Evolutionary conservation across 2,888 invertebrate species (phyloP), one percentile per base, ranked within the genome.

Genomic region (Netelia melanura): DNA sequence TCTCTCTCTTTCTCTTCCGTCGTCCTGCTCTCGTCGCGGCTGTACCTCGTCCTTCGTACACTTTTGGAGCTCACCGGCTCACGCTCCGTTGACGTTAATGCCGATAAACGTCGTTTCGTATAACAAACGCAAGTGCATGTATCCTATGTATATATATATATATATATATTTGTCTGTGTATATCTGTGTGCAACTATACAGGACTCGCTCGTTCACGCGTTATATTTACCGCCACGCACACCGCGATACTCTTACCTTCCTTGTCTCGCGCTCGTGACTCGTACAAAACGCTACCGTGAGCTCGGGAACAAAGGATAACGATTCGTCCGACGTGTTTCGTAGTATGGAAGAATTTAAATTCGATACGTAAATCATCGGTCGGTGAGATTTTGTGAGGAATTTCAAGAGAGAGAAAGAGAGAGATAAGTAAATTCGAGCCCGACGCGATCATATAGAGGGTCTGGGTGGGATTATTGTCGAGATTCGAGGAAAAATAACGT

Each of bases 101-200:
- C 89, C 89, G 90, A 89, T 89, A 90, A 91, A 90, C 90, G 90
- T 90, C 90, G 89, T 89, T 89, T 88, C 89, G 87, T 90, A 88
- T 88, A 90, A 88, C 87, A 89, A 90, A 89, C 88, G 89, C 84
- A 86, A 86, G 78, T 81, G 70, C 86, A 83, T 86, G 79, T 85
- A 6, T 52, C 72, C 44, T 23, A 38, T 25, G 64, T 62, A 61
- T 71, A 11, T 79, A 54, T 52, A 30, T 71, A 38, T 71, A 25
- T 79, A 14, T 58, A 23, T 70, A 38, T 79, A 44, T 76, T 58
- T 77, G 54, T 82, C 61, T 61, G 70, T 54, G 43, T 30, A 48
- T 83, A 21, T 21, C 38, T 44, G 43, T 21, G 14, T 44, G 38
- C 17, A 30, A 14, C 10, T 62, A 38, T 25, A 81, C 23, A 48